A percentile compares a stretch with the other conserved stretches of the same genome.
Conservation (phyloP, 1,140 invertebrate genomes). For the Hyles euphorbiae region DNA sequence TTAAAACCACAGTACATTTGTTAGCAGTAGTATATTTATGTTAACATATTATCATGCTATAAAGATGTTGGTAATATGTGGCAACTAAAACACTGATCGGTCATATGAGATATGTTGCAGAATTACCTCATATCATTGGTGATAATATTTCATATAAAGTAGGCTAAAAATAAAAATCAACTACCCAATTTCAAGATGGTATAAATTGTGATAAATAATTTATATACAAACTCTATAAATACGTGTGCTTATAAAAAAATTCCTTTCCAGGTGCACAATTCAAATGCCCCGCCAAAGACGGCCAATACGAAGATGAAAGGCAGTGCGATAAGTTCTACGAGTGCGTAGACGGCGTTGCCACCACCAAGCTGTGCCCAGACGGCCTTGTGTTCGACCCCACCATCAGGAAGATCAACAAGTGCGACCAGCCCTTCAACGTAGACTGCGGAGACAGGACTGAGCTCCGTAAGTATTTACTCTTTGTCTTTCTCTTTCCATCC, state of each 20-base stretch:
- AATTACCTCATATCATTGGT: background rate
- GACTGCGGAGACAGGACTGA: conserved; percentile 90
- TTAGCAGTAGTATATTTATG: too few species aligned
- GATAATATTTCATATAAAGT: background rate
- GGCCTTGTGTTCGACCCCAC: conserved; percentile 90
- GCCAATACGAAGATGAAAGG: conserved; percentile 84
- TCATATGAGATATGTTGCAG: too few species aligned
- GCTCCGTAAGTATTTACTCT: conserved; percentile 83
- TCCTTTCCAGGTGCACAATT: conserved; percentile 79
- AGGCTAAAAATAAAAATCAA: background rate
- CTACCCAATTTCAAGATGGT: too few species aligned
- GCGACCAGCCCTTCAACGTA: conserved; percentile 92
- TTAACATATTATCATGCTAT: too few species aligned
- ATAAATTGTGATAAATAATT: too few species aligned
- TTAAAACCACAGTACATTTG: too few species aligned
- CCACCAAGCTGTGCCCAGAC: conserved; percentile 87
- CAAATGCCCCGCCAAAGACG: conserved; percentile 86
- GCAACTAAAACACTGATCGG: too few species aligned
- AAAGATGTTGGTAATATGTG: too few species aligned
- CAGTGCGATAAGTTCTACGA: conserved; percentile 93
- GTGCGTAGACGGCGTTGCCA: conserved; percentile 83
- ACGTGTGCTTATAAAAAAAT: background rate
- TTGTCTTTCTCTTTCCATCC: too few species aligned
- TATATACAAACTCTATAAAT: too few species aligned
- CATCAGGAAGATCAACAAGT: conserved; percentile 91